A percentile compares a stretch with the other conserved stretches of the same genome.
Evolutionary conservation across 2,113 vertebrate species (phyloP).

Genomic region (Pionites leucogaster): DNA sequence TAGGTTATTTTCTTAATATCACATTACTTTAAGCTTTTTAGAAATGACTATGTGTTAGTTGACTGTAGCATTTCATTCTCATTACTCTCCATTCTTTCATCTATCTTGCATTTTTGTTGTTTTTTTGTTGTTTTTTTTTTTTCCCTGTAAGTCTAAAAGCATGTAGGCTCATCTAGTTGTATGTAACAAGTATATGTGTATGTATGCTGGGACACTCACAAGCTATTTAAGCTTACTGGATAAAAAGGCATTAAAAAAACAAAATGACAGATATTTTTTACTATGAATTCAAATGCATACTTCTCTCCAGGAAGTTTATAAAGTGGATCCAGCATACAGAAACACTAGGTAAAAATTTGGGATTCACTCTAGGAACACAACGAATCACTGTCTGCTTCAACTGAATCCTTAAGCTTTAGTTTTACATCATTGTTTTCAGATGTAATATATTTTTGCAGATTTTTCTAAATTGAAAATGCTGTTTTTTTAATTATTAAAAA

Average conservation of each 20-base stretch:
- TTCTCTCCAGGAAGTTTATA: not conserved
- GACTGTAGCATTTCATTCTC: not conserved
- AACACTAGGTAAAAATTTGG: not conserved
- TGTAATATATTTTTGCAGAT: not conserved
- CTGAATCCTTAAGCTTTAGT: not conserved
- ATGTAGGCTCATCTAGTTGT: not conserved
- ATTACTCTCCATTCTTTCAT: not conserved
- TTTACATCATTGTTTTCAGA: not conserved
- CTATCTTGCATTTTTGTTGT: not conserved
- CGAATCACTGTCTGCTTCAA: not conserved
- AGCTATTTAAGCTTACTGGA: not conserved
- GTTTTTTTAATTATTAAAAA: not conserved
- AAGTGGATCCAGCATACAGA: not conserved
- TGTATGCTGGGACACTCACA: not conserved
- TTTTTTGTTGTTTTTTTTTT: not conserved
- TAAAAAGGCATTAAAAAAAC: not conserved
- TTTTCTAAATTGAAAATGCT: not conserved
- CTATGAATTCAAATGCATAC: not conserved
- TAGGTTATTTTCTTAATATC: not conserved
- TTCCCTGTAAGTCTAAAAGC: not conserved
- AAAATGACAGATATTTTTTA: not conserved
- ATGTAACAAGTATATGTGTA: rapidly evolving
- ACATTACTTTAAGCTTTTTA: not conserved
- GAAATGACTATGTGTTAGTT: not conserved
- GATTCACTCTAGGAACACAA: not conserved